Base-by-base conservation (phyloP, 2,797 vertebrate genomes). In the Pseudomugil tenellus region DNA sequence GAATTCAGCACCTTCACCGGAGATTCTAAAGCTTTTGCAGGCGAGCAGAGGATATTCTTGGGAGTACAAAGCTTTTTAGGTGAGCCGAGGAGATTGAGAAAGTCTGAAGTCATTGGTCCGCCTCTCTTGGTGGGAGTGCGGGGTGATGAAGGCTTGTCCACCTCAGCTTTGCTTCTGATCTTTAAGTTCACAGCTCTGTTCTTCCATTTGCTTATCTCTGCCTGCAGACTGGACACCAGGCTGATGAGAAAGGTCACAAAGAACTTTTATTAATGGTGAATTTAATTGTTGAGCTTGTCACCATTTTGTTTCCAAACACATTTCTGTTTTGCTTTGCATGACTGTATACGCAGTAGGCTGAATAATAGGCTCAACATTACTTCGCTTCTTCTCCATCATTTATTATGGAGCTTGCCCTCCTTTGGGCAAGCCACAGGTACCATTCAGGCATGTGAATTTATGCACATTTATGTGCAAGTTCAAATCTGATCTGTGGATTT, bases 201-300 rank as follows among this genome's bases (percentile, higher is more conserved):
- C 70, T 92, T 94, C 93, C 93, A 95, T 67, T 94, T 94, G 16
- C 3, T 37, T 6, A 92, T 79, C 54, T 95, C 93, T 2, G 81
- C 79, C 34, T 89, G 88, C 61, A 92, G 92, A 63, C 72, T 87
- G 64, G 77, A 88, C 65, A 92, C 77, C 66, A 87, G n/a, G 76
- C 94, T 95, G 83, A 19, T 1, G 32, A 21, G 56, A 76, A n/a
- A n/a, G 35, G 46, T 39, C 1, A 37, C 26, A 59, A 32, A 9
- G 1, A 32, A 32, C 32, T 32, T 29, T 3, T 29, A 29, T 29
- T 29, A 3, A 29, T 29, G 29, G 6, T 29, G 29, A 6, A 29
- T 29, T 29, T 29, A n/a, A n/a, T n/a, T n/a, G n/a, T n/a, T n/a
- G n/a, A n/a, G n/a, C n/a, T 29, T 29, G 29, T 29, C 29, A 29